Evolutionary conservation across 2,888 invertebrate genomes (phyloP), one percentile per base, ranked within the genome.

Genomic region (Eupithecia insigniata): DNA sequence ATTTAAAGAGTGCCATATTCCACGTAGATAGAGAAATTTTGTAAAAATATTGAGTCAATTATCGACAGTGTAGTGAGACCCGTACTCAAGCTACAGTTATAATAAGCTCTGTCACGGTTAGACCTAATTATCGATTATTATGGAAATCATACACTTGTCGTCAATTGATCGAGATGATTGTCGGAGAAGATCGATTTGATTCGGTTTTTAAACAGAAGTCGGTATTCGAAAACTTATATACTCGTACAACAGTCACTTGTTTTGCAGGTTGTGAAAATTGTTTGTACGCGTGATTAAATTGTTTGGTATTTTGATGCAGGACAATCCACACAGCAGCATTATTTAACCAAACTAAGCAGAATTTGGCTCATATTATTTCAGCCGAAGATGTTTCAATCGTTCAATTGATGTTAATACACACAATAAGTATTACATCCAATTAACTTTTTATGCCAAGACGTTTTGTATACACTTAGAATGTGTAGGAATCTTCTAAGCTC

Each of bases 91-190:
- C 22, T 67, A 67, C 36, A 22, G 32, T 39, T 55, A 55, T 64
- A 22, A 67, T 30, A 65, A 60, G 69, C 83, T 81, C 82, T 88
- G 91, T 91, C 90, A 91, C 90, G 90, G 89, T 87, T n/a, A 84
- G 73, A 82, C 85, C 87, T 90, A 90, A 91, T 90, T 86, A 87
- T 81, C 82, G 79, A 85, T 87, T 88, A 90, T 91, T 88, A 90
- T 89, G 87, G 83, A 90, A 90, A 90, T 90, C 85, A 84, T 82
- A 83, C 78, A 58, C 81, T 82, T 77, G 78, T 80, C 76, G 77
- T 77, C 70, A 69, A 69, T 77, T 69, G 71, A 72, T 75, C 72
- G 65, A 69, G 71, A 74, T 75, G 72, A 73, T 60, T 67, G 51
- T 51, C 67, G 36, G 67, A 39, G 36, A 69, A 69, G 67, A 71